Percentiles rank a stretch among this genome's conserved stretches.
Evolutionary conservation across 2,113 vertebrate species (phyloP).

Genomic region (Motacilla tschutschensis): DNA sequence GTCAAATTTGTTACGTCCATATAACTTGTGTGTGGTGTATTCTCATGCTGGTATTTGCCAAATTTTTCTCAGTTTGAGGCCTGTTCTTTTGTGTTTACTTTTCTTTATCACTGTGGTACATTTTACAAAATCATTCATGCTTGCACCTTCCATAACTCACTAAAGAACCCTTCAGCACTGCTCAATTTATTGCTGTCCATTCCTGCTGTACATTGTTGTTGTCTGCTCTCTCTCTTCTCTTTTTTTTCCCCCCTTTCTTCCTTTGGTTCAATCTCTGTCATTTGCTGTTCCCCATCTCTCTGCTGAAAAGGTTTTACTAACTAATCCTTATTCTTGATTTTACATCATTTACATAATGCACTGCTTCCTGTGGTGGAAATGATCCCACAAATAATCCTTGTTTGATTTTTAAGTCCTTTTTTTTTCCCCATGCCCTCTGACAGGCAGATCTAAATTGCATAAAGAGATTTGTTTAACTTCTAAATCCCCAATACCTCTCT

Average conservation of each 20-base stretch:
- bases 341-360: background rate
- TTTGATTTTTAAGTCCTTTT: background rate
- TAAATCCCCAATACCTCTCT: background rate
- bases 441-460: background rate
- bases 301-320: background rate
- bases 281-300: background rate
- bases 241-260: background rate
- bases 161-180: background rate
- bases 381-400: background rate
- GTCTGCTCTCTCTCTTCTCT: background rate
- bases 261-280: background rate
- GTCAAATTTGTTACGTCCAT: background rate
- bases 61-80: background rate
- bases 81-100: background rate
- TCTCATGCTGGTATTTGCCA: background rate
- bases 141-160: background rate
- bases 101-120: fast-evolving
- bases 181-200: background rate
- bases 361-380: background rate
- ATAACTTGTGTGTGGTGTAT: background rate
- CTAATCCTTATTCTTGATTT: background rate
- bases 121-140: background rate
- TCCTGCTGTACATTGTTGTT: background rate
- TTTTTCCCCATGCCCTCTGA: background rate
- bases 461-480: background rate